Conservation (phyloP, 1,140 invertebrate species). For the Solenopsis fugax region DNA sequence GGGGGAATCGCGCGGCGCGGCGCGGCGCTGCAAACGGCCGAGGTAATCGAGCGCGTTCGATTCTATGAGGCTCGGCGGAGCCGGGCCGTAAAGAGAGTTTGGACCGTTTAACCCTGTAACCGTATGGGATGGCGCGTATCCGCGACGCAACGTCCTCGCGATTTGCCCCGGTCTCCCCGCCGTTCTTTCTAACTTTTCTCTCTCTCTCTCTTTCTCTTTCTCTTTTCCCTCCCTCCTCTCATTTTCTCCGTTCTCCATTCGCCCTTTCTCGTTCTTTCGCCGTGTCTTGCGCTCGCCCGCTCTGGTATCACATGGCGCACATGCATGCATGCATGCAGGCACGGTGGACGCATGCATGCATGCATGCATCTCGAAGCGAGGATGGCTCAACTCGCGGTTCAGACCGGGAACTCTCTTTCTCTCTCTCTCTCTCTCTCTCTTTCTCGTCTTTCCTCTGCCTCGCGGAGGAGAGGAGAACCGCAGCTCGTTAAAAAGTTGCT, state of each 20-base stretch:
- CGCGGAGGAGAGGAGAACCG: conserved; percentile 78
- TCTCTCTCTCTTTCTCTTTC: conserved; percentile 28
- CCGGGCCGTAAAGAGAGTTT: conserved; percentile 54
- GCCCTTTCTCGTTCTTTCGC: neutral
- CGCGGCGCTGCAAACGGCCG: conserved; percentile 62
- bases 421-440: neutral
- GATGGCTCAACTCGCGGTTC: conserved; percentile 82
- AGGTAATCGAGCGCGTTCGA: conserved; percentile 70
- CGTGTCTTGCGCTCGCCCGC: conserved; percentile 49
- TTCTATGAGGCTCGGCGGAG: conserved; percentile 45
- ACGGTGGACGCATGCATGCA: conserved; percentile 65
- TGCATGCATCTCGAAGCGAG: conserved; percentile 76
- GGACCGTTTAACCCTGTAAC: conserved; percentile 71
- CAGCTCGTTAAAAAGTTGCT: conserved; percentile 87
- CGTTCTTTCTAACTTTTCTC: conserved; percentile 37
- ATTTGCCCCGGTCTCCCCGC: conserved; percentile 24
- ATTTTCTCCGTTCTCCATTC: neutral
- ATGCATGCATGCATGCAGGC: conserved; percentile 75
- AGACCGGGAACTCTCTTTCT: conserved; percentile 71
- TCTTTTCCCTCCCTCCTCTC: neutral
- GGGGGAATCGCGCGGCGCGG: neutral
- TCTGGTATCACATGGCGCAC: conserved; percentile 80
- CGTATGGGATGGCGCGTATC: conserved; percentile 57
- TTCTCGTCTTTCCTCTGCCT: conserved; percentile 75
- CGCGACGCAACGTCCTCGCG: conserved; percentile 61